Evolutionary conservation across 2,888 invertebrate species (phyloP).

Genomic region (Xestobium rufovillosum): DNA sequence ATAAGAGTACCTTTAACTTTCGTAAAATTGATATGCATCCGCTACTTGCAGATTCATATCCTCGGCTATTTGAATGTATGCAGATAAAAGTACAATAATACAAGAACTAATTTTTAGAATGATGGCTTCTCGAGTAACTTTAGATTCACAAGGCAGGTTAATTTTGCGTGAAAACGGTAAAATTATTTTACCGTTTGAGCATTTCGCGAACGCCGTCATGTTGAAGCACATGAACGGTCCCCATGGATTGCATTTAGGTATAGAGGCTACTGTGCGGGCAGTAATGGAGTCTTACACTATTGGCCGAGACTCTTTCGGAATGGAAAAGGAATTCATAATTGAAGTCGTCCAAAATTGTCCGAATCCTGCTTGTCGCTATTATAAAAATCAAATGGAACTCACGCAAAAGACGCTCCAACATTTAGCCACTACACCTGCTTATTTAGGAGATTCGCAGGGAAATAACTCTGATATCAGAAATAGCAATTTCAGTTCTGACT

Average conservation of each 20-base stretch:
- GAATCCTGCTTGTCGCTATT: conserved; percentile 79
- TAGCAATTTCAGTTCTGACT: conserved; percentile 34
- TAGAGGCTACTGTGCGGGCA: conserved; percentile 77
- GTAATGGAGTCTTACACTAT: conserved; percentile 83
- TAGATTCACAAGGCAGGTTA: conserved; percentile 76
- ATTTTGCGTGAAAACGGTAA: conserved; percentile 81
- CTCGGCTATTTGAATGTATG: too few species aligned
- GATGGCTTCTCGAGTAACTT: conserved; percentile 76
- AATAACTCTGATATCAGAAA: conserved; percentile 36
- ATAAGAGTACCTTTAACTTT: too few species aligned
- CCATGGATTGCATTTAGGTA: conserved; percentile 74
- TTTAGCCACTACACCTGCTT: conserved; percentile 48
- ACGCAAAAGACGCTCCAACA: conserved; percentile 67
- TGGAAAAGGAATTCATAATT: conserved; percentile 84
- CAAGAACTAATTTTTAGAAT: conserved; percentile 65
- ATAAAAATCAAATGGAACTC: conserved; percentile 73
- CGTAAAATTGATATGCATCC: too few species aligned
- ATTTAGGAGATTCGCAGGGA: conserved; percentile 38
- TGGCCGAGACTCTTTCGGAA: conserved; percentile 73
- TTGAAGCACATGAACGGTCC: conserved; percentile 85
- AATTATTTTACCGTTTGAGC: conserved; percentile 81
- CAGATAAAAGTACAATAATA: too few species aligned
- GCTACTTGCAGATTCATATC: too few species aligned
- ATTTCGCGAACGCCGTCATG: conserved; percentile 87
- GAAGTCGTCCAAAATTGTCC: conserved; percentile 86